Evolutionary conservation across 2,888 invertebrate species (phyloP), one percentile per base, ranked within the genome.

Genomic region (Lasioglossum morio): DNA sequence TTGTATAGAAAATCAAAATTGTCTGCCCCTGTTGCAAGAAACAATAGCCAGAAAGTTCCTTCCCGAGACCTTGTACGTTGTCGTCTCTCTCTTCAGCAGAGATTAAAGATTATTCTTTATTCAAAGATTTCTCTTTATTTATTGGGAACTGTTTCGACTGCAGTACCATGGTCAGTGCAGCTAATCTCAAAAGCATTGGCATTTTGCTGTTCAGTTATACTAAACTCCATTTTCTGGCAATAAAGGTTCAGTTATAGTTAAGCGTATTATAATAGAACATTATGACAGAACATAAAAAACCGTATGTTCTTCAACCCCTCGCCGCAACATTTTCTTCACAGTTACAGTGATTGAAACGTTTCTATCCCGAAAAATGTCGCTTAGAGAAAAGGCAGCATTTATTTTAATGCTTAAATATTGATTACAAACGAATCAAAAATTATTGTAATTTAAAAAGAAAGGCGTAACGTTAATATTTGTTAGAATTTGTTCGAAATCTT

Each of bases 121-220:
- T n/a, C n/a, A 77, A 83, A 4, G 91, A 86, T 88, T 91, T 95
- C 72, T 94, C 94, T 87, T 90, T 94, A 40, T 82, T 91, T 69
- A 81, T 73, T 46, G 92, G 90, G 87, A 93, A 92, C 82, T 96
- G 96, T 85, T 96, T 96, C 14, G 96, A 96, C 92, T 97, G 97
- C 16, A 98, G 95, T 2, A 97, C 97, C 77, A 96, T 94, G n/a
- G 97, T 94, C 34, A 98, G 95, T 88, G 97, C 96, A 27, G 97
- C 95, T 46, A 98, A 94, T 63, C 98, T 95, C 92, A 97, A 96
- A 63, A 97, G 95, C 98, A 98, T 97, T 0, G 98, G 98, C 87
- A 98, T 96, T 95, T 34, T 98, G 98, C 95, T 97, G 96, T 87
- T 97, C 97, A 0, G 98, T 98, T 90, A 98, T 96, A 91, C 97